phyloP scores from a whole-genome alignment of 2,797 vertebrate genomes.

The Odontamblyopus lacepedii region DNA sequence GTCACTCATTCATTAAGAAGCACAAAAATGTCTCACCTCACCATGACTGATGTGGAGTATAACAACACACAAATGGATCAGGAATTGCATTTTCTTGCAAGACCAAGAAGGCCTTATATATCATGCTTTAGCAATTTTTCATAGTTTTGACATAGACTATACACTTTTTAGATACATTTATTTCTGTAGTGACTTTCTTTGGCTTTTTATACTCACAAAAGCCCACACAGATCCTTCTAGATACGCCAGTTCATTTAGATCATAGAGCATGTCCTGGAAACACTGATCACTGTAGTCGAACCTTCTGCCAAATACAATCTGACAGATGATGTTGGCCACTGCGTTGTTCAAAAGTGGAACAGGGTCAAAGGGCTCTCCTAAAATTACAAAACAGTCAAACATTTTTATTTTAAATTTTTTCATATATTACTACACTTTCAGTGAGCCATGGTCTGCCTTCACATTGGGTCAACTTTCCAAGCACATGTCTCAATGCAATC shows the following conservation, averaged over 20 bases:
- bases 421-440: too few relatives aligned
- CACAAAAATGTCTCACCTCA: not conserved
- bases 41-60: not conserved
- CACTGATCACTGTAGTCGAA: constrained; percentile 71
- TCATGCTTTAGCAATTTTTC: not conserved
- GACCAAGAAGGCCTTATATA: not conserved
- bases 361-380: constrained; percentile 74
- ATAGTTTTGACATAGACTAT: not conserved
- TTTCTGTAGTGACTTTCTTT: not conserved
- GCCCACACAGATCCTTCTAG: constrained; percentile 77
- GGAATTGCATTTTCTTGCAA: not conserved
- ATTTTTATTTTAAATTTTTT: not conserved
- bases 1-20: not conserved
- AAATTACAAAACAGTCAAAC: not conserved
- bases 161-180: not conserved
- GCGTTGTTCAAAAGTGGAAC: constrained; percentile 68
- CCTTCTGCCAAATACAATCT: constrained; percentile 75
- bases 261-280: constrained; percentile 71
- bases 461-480: too few relatives aligned
- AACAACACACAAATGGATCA: too few relatives aligned
- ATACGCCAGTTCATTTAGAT: constrained; percentile 65
- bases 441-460: too few relatives aligned
- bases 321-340: constrained; percentile 79
- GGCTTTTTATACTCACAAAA: constrained; percentile 55
- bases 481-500: too few relatives aligned